phyloP scores from a whole-genome alignment of 2,888 invertebrate species.

The Agrochola circellaris region DNA sequence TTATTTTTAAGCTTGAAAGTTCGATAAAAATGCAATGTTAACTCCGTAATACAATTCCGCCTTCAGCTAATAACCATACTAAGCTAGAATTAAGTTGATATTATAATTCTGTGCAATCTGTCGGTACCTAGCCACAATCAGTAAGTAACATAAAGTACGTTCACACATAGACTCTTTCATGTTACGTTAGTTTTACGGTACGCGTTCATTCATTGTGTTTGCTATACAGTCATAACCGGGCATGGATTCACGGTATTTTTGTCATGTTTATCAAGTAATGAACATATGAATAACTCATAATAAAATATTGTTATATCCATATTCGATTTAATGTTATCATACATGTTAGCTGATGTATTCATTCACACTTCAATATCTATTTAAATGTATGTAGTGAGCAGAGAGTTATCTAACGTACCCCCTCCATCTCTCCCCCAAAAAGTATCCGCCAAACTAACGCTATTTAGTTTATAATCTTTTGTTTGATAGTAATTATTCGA shows the following conservation, averaged over 20 bases:
- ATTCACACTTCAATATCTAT: constrained; percentile 24
- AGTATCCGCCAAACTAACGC: constrained; percentile 48
- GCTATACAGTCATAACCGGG: constrained; percentile 2
- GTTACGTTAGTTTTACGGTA: constrained; percentile 35
- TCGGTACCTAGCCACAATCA: constrained; percentile 49
- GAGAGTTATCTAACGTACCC: constrained; percentile 8
- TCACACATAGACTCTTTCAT: constrained; percentile 22
- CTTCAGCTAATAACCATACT: constrained; percentile 44
- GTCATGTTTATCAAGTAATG: constrained; percentile 34
- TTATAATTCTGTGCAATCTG: constrained; percentile 33
- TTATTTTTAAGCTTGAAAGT: neutral
- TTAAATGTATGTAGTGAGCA: constrained; percentile 41
- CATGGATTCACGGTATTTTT: constrained; percentile 17
- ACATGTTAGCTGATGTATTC: constrained; percentile 26
- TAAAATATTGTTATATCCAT: constrained; percentile 36
- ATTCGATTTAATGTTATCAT: constrained; percentile 34
- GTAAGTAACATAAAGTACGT: constrained; percentile 24
- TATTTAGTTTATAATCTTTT: constrained; percentile 52
- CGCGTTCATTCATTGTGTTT: constrained; percentile 19
- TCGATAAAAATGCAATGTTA: neutral
- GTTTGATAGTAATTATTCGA: constrained; percentile 64
- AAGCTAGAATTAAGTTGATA: constrained; percentile 46
- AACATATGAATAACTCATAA: constrained; percentile 10
- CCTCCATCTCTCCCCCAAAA: neutral
- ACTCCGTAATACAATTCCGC: constrained; percentile 4